Conservation (phyloP, 2,113 vertebrate species). For the Pardalotus punctatus region DNA sequence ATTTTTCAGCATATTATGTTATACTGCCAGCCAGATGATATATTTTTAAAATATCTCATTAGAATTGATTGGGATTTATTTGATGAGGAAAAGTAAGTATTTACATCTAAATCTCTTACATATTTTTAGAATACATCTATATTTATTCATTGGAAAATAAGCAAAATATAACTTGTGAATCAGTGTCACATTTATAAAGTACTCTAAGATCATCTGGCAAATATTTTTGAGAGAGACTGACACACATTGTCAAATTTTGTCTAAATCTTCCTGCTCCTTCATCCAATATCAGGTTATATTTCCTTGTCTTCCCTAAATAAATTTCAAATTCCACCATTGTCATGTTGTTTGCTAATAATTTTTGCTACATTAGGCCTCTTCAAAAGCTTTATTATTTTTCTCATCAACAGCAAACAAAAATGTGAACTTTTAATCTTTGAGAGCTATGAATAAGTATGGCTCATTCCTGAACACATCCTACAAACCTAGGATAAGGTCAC, state of each 20-base stretch:
- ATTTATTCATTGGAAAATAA: neutral
- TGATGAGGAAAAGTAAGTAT: neutral
- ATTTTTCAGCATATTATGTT: neutral
- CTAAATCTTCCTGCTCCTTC: neutral
- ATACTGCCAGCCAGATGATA: neutral
- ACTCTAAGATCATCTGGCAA: neutral
- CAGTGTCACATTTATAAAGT: neutral
- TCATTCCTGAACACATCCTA: neutral
- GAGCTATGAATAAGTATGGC: neutral
- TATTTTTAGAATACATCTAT: neutral
- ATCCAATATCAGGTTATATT: neutral
- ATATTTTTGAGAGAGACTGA: neutral
- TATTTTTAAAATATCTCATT: neutral
- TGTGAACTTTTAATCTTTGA: neutral
- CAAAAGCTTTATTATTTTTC: neutral
- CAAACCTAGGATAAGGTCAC: neutral
- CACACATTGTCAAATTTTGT: neutral
- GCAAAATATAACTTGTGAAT: neutral
- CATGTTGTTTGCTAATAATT: neutral
- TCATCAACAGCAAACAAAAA: neutral
- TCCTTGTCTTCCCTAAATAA: neutral
- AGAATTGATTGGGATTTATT: neutral
- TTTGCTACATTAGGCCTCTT: neutral
- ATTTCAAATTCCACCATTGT: neutral
- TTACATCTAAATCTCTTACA: neutral